Evolutionary conservation across 2,113 vertebrate species (phyloP).

Genomic region (Centropus bengalensis): DNA sequence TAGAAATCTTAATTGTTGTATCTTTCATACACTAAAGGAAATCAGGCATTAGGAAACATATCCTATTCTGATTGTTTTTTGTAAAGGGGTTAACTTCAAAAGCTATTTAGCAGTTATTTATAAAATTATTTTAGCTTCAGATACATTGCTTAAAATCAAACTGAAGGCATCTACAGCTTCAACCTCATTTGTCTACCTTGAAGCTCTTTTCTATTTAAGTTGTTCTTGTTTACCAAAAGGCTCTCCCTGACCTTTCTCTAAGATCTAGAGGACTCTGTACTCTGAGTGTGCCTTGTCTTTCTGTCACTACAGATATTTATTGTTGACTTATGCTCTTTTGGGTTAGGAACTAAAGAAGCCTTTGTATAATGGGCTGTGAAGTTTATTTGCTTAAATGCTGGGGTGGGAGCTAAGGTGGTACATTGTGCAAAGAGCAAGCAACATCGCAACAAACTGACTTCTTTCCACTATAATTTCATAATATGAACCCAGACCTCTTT

Average conservation of each 20-base stretch:
- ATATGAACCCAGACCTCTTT: background rate
- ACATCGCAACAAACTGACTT: background rate
- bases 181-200: background rate
- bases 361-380: background rate
- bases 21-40: background rate
- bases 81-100: background rate
- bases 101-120: background rate
- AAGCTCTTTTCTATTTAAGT: conserved; percentile 13
- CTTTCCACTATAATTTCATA: background rate
- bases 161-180: background rate
- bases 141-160: background rate
- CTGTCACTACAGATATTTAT: conserved; percentile 18
- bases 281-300: background rate
- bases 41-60: background rate
- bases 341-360: background rate
- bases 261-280: background rate
- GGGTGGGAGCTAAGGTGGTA: background rate
- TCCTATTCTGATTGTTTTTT: background rate
- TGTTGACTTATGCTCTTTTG: conserved; percentile 12
- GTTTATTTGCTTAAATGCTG: background rate
- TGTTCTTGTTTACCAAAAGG: conserved; percentile 3
- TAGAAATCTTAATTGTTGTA: background rate
- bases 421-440: background rate
- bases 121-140: background rate
- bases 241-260: conserved; percentile 30